Conservation (phyloP, 2,888 invertebrate species). For the Lumbricus terrestris region DNA sequence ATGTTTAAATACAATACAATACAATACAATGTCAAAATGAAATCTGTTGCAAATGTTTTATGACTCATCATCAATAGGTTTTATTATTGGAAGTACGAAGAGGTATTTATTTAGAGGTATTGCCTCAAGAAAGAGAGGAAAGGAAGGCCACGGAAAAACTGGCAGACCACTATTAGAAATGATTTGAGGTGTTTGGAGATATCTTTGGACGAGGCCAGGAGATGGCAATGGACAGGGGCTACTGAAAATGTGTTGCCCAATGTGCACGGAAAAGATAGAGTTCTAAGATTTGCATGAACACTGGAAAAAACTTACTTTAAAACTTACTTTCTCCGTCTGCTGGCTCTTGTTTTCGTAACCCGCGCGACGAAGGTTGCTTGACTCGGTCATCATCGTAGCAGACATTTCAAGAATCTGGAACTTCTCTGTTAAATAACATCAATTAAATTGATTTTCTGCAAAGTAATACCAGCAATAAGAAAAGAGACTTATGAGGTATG, state of each 20-base stretch:
- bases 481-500: neutral
- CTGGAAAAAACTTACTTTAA: no score
- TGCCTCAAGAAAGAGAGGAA: no score
- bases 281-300: no score
- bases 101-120: neutral
- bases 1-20: no score
- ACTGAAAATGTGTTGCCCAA: no score
- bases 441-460: neutral
- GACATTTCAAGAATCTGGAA: neutral
- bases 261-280: no score
- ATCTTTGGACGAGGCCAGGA: no score
- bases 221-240: no score
- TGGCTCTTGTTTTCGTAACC: neutral
- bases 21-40: neutral
- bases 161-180: no score
- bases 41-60: no score
- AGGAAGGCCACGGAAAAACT: no score
- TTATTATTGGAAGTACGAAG: neutral
- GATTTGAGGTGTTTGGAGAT: no score
- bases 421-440: neutral
- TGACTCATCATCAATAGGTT: neutral
- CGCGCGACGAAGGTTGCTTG: neutral
- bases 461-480: neutral
- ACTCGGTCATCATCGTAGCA: neutral
- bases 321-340: neutral